Percentiles rank a stretch among this genome's conserved stretches.
Evolutionary conservation across 2,797 vertebrate genomes (phyloP).

Genomic region (Caiman crocodilus): DNA sequence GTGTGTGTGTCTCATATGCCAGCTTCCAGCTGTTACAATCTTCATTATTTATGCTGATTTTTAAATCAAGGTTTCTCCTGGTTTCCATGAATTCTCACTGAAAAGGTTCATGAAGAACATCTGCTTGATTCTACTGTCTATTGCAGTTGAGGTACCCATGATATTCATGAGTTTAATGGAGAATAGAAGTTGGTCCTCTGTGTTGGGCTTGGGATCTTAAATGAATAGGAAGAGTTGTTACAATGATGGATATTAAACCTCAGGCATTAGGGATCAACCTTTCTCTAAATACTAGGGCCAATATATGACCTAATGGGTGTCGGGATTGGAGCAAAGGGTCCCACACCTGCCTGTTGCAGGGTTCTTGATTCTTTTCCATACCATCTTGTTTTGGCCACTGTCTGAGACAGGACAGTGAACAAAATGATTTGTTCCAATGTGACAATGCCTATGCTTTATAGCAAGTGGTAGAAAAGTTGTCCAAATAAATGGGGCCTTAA

Average conservation of each 20-base stretch:
- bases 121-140: too few relatives aligned
- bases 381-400: conserved; percentile 34
- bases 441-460: not conserved
- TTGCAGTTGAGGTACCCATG: too few relatives aligned
- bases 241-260: not conserved
- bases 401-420: conserved; percentile 20
- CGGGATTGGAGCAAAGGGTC: not conserved
- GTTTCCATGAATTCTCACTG: too few relatives aligned
- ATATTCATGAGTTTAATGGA: too few relatives aligned
- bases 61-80: too few relatives aligned
- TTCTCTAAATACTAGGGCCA: not conserved
- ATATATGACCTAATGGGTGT: not conserved
- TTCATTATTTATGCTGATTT: too few relatives aligned
- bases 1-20: too few relatives aligned
- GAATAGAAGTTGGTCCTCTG: too few relatives aligned
- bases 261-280: not conserved
- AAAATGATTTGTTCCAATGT: not conserved
- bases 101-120: too few relatives aligned
- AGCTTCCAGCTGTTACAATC: too few relatives aligned
- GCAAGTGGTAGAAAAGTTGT: not conserved
- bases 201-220: too few relatives aligned
- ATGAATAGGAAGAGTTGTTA: too few relatives aligned
- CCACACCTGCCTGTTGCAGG: not conserved
- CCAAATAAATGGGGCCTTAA: not conserved
- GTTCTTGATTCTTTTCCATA: conserved; percentile 4